Evolutionary conservation across 2,113 vertebrate species (phyloP).

Genomic region (Hemichromis elongatus): DNA sequence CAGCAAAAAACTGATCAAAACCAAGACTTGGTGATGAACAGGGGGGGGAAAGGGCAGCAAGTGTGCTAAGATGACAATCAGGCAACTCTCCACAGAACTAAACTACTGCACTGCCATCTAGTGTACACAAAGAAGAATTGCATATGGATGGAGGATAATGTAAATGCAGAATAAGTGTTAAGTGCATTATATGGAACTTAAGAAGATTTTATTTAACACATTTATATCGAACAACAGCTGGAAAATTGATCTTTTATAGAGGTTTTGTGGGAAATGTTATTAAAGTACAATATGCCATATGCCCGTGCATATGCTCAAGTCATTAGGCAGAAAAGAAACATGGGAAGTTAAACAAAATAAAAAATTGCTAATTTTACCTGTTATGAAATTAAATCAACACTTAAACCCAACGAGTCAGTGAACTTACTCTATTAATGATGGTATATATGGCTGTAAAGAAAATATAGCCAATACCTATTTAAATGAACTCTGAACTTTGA

Average conservation of each 20-base stretch:
- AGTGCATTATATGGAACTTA: neutral
- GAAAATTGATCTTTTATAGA: neutral
- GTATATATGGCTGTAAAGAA: neutral
- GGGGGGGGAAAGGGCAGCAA: neutral
- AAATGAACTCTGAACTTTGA: neutral
- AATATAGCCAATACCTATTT: neutral
- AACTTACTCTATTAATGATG: neutral
- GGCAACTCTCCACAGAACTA: neutral
- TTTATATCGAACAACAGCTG: neutral
- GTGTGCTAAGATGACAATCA: neutral
- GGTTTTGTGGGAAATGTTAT: neutral
- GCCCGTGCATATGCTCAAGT: accelerated
- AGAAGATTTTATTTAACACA: neutral
- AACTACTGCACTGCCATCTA: constrained; percentile 60
- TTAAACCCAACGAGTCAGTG: neutral
- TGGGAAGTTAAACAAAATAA: neutral
- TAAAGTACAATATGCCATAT: neutral
- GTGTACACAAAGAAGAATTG: constrained; percentile 31
- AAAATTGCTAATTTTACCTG: neutral
- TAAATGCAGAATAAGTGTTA: neutral
- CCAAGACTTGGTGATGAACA: neutral
- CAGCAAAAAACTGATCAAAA: neutral
- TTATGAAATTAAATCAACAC: neutral
- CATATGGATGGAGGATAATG: neutral
- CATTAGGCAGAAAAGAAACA: neutral